These are phyloP conservation scores for Coregonus sp. DNA, from an alignment of 2,797 vertebrate genomes.

Conservation along the genomic window DNA sequence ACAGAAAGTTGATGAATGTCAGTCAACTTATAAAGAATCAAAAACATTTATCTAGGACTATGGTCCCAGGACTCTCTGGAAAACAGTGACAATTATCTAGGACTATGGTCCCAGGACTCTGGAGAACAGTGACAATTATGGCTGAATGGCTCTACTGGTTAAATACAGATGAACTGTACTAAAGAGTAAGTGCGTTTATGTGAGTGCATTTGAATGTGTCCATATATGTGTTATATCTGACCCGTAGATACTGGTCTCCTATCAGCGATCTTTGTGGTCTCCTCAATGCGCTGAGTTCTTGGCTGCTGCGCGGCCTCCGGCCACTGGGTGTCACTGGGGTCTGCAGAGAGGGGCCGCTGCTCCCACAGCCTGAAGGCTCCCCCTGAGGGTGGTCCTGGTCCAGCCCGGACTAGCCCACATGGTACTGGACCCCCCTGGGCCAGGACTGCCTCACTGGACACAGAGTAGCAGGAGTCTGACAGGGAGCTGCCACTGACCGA, in stretches of 20 bases:
- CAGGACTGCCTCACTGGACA: slow-evolving; percentile 77
- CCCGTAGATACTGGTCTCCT: slow-evolving; percentile 72
- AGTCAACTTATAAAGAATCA: not conserved
- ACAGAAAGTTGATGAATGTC: not conserved
- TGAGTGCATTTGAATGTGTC: not conserved
- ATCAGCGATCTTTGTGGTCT: slow-evolving; percentile 47
- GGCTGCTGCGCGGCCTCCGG: slow-evolving; percentile 64
- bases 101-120: too few relatives aligned
- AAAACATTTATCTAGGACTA: too few relatives aligned
- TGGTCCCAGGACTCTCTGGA: too few relatives aligned
- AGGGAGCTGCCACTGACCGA: slow-evolving; percentile 83
- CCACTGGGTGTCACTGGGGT: slow-evolving; percentile 75
- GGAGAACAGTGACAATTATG: too few relatives aligned
- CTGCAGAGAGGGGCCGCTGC: slow-evolving; percentile 63
- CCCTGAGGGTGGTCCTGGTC: not conserved
- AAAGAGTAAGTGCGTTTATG: not conserved
- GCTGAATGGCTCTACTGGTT: too few relatives aligned
- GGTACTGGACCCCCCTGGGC: slow-evolving; percentile 51
- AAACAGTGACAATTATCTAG: too few relatives aligned
- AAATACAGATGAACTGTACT: too few relatives aligned
- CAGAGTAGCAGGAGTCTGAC: slow-evolving; percentile 84
- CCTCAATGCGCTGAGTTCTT: slow-evolving; percentile 44
- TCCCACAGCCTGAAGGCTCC: slow-evolving; percentile 67
- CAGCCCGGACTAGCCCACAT: slow-evolving; percentile 37
- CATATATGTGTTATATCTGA: slow-evolving; percentile 44